Percentiles rank a stretch among this genome's conserved stretches.
Conservation (phyloP, 2,797 vertebrate species). For the Mionectes olivaceus region DNA sequence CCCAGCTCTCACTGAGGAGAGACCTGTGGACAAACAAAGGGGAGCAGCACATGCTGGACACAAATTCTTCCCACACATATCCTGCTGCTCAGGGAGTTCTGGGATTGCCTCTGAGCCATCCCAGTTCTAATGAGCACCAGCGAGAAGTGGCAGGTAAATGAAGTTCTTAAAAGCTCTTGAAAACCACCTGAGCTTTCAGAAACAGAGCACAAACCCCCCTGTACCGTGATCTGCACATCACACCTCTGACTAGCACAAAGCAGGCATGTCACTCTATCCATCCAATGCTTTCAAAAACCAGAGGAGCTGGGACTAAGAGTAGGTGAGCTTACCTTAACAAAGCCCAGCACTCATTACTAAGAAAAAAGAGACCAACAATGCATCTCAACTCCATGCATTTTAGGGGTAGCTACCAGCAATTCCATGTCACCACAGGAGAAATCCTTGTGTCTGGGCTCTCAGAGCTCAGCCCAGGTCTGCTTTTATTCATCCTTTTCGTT, state of each 20-base stretch:
- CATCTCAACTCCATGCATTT: not conserved
- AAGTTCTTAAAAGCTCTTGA: not conserved
- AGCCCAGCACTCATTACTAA: not conserved
- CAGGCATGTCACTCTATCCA: not conserved
- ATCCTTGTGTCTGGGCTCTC: not conserved
- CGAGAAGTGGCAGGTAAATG: not conserved
- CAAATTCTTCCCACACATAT: accelerated
- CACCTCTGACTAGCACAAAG: not conserved
- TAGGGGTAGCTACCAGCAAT: not conserved
- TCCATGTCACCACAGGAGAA: not conserved
- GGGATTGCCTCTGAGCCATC: accelerated
- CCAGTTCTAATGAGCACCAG: accelerated
- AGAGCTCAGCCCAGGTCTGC: not conserved
- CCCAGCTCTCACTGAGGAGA: not conserved
- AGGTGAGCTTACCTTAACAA: not conserved
- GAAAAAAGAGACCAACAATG: not conserved
- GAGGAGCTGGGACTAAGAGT: not conserved
- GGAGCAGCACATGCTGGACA: not conserved
- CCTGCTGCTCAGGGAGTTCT: not conserved
- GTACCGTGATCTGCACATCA: not conserved
- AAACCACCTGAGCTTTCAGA: not conserved
- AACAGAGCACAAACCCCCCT: not conserved
- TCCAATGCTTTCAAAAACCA: not conserved
- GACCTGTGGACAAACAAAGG: not conserved
- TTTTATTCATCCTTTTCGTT: slow-evolving; percentile 25